Base-by-base conservation (phyloP, 2,113 vertebrate species). In the Phylloscopus whistleri region DNA sequence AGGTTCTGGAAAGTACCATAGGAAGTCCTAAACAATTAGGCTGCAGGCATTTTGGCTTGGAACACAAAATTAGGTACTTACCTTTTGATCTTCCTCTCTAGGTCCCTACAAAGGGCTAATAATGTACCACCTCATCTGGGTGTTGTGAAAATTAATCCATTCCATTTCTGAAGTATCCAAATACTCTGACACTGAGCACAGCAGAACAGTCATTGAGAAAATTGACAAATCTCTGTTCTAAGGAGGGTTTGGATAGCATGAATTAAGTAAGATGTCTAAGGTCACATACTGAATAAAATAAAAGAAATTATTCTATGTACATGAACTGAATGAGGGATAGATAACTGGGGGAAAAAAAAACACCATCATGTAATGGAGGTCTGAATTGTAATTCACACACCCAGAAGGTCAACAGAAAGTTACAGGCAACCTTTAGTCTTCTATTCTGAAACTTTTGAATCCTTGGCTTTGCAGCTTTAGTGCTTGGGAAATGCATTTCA, bases 131-230 rank as follows among this genome's bases (percentile, higher is more conserved):
- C 59, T 87, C 41, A 1, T 51, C 53, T 80, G 63, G 55, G 23
- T 49, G 41, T 73, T 87, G 73, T 49, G 87, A 81, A 94, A 96
- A 93, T 93, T 52, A 95, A 91, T 89, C 87, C 77, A 60, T 89
- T 93, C 56, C 59, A 52, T 84, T 77, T 77, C 49, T 81, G 68
- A 91, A 91, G 44, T 39, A 80, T 43, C 63, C 72, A 84, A 77
- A 56, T 48, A 37, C 59, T 74, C 77, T 24, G 31, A 74, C 66
- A 74, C 51, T 11, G 21, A 89, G 55, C 16, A 49, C n/a, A 66
- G 82, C 51, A 95, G n/a, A 94, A 84, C n/a, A 93, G 37, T n/a
- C 3, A 2, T 62, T 30, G 41, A 91, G 84, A 89, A 95, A 95
- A 94, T 69, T 86, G 72, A 41, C 64, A 93, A 87, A 94, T 84